Base-by-base conservation (phyloP, 2,888 invertebrate genomes). In the Furcula furcula region DNA sequence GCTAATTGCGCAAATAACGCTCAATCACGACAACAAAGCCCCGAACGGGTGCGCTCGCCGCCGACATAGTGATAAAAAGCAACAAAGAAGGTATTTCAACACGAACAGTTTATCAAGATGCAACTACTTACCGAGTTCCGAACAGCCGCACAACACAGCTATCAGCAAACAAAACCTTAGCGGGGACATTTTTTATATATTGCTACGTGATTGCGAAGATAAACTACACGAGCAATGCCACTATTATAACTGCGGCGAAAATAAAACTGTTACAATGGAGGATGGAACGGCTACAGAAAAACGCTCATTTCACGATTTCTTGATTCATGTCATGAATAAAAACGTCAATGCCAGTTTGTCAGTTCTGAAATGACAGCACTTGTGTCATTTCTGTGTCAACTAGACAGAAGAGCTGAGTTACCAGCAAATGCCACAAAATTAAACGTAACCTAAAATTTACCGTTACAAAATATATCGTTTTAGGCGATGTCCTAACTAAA, bases 91-190 rank as follows among this genome's bases (percentile, higher is more conserved):
- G 13, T 46, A 59, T 50, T 55, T 45, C 54, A 58, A 56, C 52
- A 53, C 30, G 48, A 60, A 50, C 52, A 55, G 49, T 57, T 59
- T 47, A 40, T 45, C 29, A 34, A 40, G 50, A 42, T 37, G 35
- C 39, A 30, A 34, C 20, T 6, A 76, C 86, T 85, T 62, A 87
- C 87, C 83, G 20, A 74, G 46, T 39, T 69, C 59, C 25, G 61
- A 59, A 47, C 73, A 65, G 56, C 79, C 72, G 64, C 77, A 76
- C 35, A 84, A 34, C 46, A 76, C 72, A 11, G 71, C 76, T 40
- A 79, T 52, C 31, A 83, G 49, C 47, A 79, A 66, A 56, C 52
- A 78, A 71, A 73, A 65, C 57, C 66, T 73, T 36, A 76, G 60
- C 44, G 65, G 63, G 51, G 70, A 65, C 85, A 82, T 86, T 62